phyloP scores from a whole-genome alignment of 2,888 invertebrate species.

The Thymelicus sylvestris region DNA sequence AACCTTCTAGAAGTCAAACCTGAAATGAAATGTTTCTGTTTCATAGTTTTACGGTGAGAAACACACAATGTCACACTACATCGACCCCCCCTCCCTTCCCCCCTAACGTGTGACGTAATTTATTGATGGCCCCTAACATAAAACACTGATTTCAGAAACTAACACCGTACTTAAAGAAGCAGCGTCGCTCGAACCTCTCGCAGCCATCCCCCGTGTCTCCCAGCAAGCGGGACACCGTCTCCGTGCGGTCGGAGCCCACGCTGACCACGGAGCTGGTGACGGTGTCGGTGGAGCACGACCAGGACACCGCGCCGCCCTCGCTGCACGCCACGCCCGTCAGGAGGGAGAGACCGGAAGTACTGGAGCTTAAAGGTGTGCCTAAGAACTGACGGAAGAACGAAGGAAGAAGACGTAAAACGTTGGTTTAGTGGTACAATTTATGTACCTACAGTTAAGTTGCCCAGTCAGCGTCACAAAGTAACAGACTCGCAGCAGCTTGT shows the following conservation, averaged over 20 bases:
- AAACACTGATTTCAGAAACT: conserved; percentile 62
- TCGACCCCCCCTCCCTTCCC: no score
- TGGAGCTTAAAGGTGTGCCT: conserved; percentile 63
- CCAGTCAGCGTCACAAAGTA: not conserved
- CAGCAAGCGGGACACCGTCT: conserved; percentile 60
- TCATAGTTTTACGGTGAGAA: no score
- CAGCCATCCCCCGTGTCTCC: conserved; percentile 59
- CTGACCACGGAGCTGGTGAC: conserved; percentile 71
- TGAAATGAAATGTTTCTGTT: no score
- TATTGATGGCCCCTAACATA: no score
- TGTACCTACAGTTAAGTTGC: not conserved
- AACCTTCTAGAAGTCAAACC: no score
- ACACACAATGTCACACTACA: no score
- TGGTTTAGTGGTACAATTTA: not conserved
- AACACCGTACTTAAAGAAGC: conserved; percentile 63
- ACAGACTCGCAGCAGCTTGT: not conserved
- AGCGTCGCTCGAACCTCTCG: conserved; percentile 46
- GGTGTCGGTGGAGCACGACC: conserved; percentile 64
- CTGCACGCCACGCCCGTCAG: conserved; percentile 58
- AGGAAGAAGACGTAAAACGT: no score
- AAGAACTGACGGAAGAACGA: conserved; percentile 13
- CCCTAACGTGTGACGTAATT: no score
- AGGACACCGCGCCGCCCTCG: conserved; percentile 64
- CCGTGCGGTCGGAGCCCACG: conserved; percentile 70
- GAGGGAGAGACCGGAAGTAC: conserved; percentile 49